These are phyloP conservation scores for Erebia ligea DNA, from an alignment of 2,888 invertebrate species.

Conservation along the genomic window DNA sequence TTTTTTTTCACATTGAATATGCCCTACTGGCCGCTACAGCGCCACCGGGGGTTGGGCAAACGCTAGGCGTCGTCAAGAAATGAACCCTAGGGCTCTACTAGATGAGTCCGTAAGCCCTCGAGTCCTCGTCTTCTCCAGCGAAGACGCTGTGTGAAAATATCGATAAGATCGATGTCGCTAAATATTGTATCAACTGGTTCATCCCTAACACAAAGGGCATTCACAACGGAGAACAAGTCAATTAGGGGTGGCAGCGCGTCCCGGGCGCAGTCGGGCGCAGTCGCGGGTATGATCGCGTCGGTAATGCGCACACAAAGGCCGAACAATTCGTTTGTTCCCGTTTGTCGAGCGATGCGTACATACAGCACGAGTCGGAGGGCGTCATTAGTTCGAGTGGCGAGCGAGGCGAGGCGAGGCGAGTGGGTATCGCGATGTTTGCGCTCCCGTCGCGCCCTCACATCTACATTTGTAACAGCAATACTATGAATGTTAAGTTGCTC, in stretches of 20 bases:
- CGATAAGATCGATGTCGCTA: background rate
- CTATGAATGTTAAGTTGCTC: too few relatives aligned
- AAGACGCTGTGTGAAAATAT: too few relatives aligned
- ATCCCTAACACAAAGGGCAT: background rate
- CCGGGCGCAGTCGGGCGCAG: background rate
- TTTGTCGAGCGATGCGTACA: background rate
- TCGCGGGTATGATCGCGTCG: background rate
- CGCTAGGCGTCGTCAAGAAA: too few relatives aligned
- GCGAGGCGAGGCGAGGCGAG: too few relatives aligned
- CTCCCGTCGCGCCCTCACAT: background rate
- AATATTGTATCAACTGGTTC: background rate
- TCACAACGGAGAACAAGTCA: background rate
- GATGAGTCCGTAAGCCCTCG: too few relatives aligned
- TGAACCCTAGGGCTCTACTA: too few relatives aligned
- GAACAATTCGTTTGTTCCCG: background rate
- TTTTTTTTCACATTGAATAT: too few relatives aligned
- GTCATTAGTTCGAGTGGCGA: background rate
- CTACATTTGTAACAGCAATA: background rate
- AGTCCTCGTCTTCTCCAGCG: too few relatives aligned
- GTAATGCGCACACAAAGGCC: background rate
- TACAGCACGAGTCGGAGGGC: background rate
- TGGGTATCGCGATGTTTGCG: too few relatives aligned
- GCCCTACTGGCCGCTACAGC: too few relatives aligned
- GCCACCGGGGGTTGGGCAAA: too few relatives aligned
- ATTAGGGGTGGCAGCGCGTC: background rate